Base-by-base conservation (phyloP, 2,113 vertebrate genomes). In the Erythrolamprus reginae region DNA sequence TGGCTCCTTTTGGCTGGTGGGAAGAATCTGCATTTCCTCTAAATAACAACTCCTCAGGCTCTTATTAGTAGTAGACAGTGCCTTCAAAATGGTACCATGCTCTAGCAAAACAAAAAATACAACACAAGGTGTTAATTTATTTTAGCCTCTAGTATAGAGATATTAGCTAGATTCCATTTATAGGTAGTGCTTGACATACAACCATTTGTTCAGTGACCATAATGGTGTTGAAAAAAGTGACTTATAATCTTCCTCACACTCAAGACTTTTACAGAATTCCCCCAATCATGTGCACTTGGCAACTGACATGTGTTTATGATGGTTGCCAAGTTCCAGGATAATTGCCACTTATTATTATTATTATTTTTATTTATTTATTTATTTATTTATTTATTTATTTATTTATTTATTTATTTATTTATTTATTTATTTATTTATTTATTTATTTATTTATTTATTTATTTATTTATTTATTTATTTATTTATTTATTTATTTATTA, bases 11-110 rank as follows among this genome's bases (percentile, higher is more conserved):
- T 97, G 96, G 10, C 98, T 98, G 0, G 96, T 86, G 3, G 98
- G 98, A 85, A 98, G 97, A 92, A 99, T 98, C 93, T 99, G 98
- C 97, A 99, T 98, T 96, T 99, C 99, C 94, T 99, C 99, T 96
- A 99, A 97, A 97, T 99, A 99, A 95, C 99, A 99, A 38, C 98
- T 98, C 28, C 97, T 98, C 50, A 99, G 97, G 95, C 97, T 98
- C 96, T 98, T 98, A 95, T 98, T 98, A 90, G 98, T 96, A 0
- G 98, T 98, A 90, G 99, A 98, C 96, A 99, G 96, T 0, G 98
- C 98, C 96, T 99, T 99, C 92, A 99, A 94, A 96, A 99, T 99
- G 95, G 98, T 99, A 94, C 99, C 99, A 0, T 98, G 98, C 89
- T 99, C 99, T 99, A 96, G 55, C 0, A 55, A 91, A 92, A 95